These are phyloP conservation scores for Diabrotica balteata DNA, from an alignment of 2,888 invertebrate genomes.

Conservation along the genomic window DNA sequence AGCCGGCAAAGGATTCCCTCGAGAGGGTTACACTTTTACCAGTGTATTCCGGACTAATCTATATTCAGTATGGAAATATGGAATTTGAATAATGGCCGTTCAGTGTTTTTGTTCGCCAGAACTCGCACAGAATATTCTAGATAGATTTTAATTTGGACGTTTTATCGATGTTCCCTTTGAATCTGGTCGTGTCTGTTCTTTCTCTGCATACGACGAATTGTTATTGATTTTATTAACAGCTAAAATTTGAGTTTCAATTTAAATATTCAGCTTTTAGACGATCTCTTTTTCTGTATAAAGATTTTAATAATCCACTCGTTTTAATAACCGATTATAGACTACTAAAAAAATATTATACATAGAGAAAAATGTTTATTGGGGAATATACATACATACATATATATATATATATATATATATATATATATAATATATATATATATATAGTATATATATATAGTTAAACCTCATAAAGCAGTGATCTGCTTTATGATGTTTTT, in stretches of 20 bases:
- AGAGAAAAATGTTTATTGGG: too few species aligned
- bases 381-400: too few species aligned
- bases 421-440: too few species aligned
- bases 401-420: too few species aligned
- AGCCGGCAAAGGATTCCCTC: background rate
- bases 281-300: background rate
- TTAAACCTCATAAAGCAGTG: too few species aligned
- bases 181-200: conserved; percentile 9
- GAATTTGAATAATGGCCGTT: conserved; percentile 24
- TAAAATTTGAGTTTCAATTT: background rate
- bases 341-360: too few species aligned
- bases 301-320: background rate
- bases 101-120: conserved; percentile 18
- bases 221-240: conserved; percentile 9
- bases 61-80: conserved; percentile 25
- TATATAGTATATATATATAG: too few species aligned
- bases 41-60: conserved; percentile 21
- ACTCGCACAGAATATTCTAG: conserved; percentile 22
- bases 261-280: background rate
- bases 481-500: too few species aligned
- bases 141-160: conserved; percentile 23
- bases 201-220: conserved; percentile 11
- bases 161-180: conserved; percentile 20
- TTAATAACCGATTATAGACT: too few species aligned
- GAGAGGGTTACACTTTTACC: conserved; percentile 15